Base-by-base conservation (phyloP, 2,113 vertebrate species). In the Paracanthobrama guichenoti region DNA sequence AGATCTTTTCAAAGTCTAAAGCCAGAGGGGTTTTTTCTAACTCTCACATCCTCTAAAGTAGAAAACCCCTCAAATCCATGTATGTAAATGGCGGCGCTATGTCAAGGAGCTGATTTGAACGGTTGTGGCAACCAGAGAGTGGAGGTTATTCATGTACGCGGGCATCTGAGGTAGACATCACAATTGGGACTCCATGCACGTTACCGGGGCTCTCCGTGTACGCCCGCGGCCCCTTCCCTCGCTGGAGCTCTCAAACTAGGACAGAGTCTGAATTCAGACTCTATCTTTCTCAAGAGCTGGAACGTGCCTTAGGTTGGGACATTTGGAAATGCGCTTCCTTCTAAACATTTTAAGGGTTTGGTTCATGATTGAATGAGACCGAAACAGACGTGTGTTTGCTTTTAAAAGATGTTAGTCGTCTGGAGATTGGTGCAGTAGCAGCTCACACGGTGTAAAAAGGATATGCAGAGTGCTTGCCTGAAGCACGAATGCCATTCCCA, bases 121-220 rank as follows among this genome's bases (percentile, higher is more conserved):
- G 13, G 53, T 79, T 79, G 53, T 50, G 67, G 64, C 60, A 73
- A 83, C 57, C 81, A 48, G 42, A 48, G 60, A 72, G 18, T 13
- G 7, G 16, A 75, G 79, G 73, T 73, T 80, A 81, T 85, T 85
- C n/a, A 85, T 67, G 46, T 39, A 57, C n/a, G 39, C 39, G 18
- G 53, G 69, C 69, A 60, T 59, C 22, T 11, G 44, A 66, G 59
- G 59, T 66, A 66, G 59, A 77, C 55, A 39, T 18, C 28, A 66
- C 60, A 74, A 31, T 60, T 71, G 48, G 64, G 74, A 44, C 83
- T 84, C 83, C 13, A n/a, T 22, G 48, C 79, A 79, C 64, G 74
- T 81, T 53, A 55, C 57, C 18, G 11, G 28, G 48, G 78, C 67
- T 74, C 77, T 50, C 13, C 9, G 26, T 80, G 84, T 64, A 59